A percentile compares a stretch with the other conserved stretches of the same genome.
phyloP scores from a whole-genome alignment of 2,888 invertebrate species.

The Sinotaia quadrata region DNA sequence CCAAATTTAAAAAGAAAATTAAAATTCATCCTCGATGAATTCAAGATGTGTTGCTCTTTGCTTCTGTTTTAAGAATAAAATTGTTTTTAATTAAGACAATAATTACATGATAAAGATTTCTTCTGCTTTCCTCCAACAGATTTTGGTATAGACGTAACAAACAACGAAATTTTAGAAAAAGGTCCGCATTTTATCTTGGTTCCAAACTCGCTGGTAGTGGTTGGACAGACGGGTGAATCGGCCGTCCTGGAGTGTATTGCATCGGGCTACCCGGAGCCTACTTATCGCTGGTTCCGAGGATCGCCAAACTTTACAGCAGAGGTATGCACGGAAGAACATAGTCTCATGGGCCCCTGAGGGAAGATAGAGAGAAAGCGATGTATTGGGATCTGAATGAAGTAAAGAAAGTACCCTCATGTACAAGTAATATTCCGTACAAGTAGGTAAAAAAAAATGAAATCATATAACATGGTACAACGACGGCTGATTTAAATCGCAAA shows the following conservation, averaged over 20 bases:
- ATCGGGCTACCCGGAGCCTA: constrained; percentile 87
- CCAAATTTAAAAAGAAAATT: neutral
- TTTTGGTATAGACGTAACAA: constrained; percentile 71
- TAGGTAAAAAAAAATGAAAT: too few relatives aligned
- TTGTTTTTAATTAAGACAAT: neutral
- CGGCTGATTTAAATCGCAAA: too few relatives aligned
- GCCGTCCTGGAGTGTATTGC: constrained; percentile 69
- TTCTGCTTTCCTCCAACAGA: constrained; percentile 32
- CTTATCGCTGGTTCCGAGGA: constrained; percentile 87
- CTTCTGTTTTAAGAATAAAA: neutral
- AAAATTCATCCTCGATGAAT: neutral
- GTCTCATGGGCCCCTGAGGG: too few relatives aligned
- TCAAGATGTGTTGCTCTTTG: neutral
- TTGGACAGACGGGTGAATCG: constrained; percentile 74
- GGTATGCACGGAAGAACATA: too few relatives aligned
- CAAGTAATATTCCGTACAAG: too few relatives aligned
- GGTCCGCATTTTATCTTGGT: constrained; percentile 93
- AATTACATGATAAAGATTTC: too few relatives aligned
- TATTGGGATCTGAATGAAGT: too few relatives aligned
- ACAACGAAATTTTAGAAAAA: constrained; percentile 85
- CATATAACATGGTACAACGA: too few relatives aligned
- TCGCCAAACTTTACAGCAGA: constrained; percentile 25
- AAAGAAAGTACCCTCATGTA: too few relatives aligned
- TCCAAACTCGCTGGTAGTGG: constrained; percentile 87
- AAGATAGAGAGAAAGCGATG: too few relatives aligned